phyloP scores from a whole-genome alignment of 2,797 vertebrate genomes.

The Alca torda region DNA sequence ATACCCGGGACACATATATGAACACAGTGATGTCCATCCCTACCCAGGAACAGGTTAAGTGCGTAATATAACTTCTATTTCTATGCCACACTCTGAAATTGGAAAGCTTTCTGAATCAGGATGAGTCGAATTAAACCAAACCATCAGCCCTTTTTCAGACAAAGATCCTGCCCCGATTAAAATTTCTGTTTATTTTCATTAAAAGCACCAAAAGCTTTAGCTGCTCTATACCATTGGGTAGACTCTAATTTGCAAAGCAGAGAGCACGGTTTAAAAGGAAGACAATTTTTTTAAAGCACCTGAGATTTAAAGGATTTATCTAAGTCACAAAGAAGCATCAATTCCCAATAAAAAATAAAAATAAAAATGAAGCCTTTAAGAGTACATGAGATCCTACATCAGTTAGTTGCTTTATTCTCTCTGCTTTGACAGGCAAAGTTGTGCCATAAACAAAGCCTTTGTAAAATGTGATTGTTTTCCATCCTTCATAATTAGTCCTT shows the following conservation, averaged over 20 bases:
- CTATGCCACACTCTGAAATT: background rate
- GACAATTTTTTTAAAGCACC: background rate
- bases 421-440: background rate
- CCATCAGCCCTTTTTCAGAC: background rate
- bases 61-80: fast-evolving
- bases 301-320: background rate
- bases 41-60: background rate
- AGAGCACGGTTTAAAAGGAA: background rate
- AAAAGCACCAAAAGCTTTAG: background rate
- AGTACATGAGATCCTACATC: background rate
- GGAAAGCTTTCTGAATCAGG: background rate
- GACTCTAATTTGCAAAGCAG: background rate
- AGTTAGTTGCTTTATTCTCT: background rate
- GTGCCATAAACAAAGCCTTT: background rate
- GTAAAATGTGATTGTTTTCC: constrained; percentile 2
- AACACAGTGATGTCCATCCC: background rate
- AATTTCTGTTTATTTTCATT: background rate
- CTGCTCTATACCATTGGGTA: background rate
- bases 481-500: background rate
- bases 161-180: background rate
- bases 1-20: fast-evolving
- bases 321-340: background rate
- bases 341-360: background rate
- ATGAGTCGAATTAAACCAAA: background rate
- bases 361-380: background rate